Conservation (phyloP, 2,113 vertebrate species). For the Himantopus leucocephalus region DNA sequence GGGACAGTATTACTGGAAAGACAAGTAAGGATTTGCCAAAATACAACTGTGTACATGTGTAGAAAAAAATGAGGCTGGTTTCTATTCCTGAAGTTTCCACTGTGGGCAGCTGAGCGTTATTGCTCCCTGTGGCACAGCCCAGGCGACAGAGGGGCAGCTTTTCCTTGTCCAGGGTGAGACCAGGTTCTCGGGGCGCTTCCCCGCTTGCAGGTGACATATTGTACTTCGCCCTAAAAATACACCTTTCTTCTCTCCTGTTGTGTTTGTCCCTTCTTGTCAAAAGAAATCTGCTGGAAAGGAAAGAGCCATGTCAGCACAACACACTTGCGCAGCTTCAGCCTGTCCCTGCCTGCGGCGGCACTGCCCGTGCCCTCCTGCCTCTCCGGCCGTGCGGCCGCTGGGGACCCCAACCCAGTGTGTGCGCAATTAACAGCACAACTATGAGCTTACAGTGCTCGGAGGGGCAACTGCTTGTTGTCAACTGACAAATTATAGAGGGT, state of each 20-base stretch:
- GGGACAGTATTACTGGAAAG: constrained; percentile 89
- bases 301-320: accelerated
- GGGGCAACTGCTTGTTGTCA: not conserved
- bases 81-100: not conserved
- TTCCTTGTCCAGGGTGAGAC: not conserved
- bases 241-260: not conserved
- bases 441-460: not conserved
- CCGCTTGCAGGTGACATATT: not conserved
- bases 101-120: not conserved
- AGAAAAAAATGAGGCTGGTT: not conserved
- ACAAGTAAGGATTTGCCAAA: constrained; percentile 78
- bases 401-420: not conserved
- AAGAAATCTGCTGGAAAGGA: not conserved
- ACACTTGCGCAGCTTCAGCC: not conserved
- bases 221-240: not conserved
- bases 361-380: not conserved
- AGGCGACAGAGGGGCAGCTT: not conserved
- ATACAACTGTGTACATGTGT: not conserved
- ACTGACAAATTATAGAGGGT: not conserved
- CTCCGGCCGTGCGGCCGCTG: accelerated
- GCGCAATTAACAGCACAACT: not conserved
- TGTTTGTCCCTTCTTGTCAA: not conserved
- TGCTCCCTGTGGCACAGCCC: not conserved
- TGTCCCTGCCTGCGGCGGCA: not conserved
- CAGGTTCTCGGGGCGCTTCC: not conserved